Base-by-base conservation (phyloP, 2,888 invertebrate species). In the Salticus scenicus region DNA sequence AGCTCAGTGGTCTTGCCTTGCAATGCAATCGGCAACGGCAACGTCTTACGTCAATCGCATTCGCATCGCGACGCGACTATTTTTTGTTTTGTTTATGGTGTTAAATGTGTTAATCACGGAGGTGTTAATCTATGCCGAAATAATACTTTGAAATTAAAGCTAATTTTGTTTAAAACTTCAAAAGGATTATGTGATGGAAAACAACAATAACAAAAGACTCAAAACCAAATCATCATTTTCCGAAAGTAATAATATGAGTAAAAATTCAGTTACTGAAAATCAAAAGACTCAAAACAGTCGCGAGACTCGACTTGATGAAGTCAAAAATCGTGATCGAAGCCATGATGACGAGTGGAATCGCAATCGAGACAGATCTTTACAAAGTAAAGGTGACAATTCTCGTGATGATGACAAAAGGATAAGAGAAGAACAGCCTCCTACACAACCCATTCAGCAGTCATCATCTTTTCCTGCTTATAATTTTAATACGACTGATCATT, bases 291-390 rank as follows among this genome's bases (percentile, higher is more conserved):
- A 64, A 0, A 64, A 28, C 20, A 24, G 47, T 33, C 7, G 42
- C 10, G 72, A 73, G 0, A 30, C 5, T n/a, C 14, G n/a, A 0
- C 14, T 57, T 4, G 71, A 76, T 66, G 51, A 51, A 31, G 17
- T 28, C n/a, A 33, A 72, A 14, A 41, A 69, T 14, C 66, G 33
- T n/a, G 67, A 33, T 20, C 67, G 41, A 33, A 70, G 79, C 37
- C 69, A 70, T 10, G 69, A 73, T 42, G 33, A 24, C 28, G 28
- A 67, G 27, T 24, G 27, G 14, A 63, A 74, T 20, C 47, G 69
- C 37, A 69, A 78, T 28, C 41, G 67, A 33, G 31, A 41, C 30
- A 63, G 33, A 30, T 30, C 27, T 20, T 51, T 24, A 0, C n/a
- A 17, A 63, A 1, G 41, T 1, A 20, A 30, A 20, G 12, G 30